phyloP scores from a whole-genome alignment of 2,888 invertebrate species.

The Megaustenia siamemsis region DNA sequence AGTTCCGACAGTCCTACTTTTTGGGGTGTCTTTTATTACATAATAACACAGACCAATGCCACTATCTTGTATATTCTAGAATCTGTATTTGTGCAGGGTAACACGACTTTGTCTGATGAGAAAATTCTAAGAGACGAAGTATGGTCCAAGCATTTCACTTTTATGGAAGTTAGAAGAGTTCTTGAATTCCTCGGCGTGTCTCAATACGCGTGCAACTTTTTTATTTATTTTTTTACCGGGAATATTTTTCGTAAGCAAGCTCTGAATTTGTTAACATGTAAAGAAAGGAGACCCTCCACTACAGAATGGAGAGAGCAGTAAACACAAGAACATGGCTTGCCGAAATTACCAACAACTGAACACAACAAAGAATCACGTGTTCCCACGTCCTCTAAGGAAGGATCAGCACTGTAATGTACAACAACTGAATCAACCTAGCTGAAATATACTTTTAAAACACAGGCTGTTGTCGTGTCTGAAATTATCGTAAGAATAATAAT shows the following conservation, averaged over 20 bases:
- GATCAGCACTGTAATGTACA: too few species aligned
- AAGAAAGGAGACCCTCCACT: too few species aligned
- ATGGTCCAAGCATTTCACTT: conserved; percentile 67
- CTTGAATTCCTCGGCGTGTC: conserved; percentile 74
- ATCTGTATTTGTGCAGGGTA: conserved; percentile 61
- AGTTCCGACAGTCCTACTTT: conserved; percentile 72
- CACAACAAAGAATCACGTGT: too few species aligned
- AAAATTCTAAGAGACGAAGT: conserved; percentile 64
- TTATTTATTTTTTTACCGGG: conserved; percentile 73
- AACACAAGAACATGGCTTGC: too few species aligned
- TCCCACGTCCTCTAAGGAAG: too few species aligned
- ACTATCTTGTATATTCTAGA: conserved; percentile 68
- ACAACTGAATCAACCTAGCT: too few species aligned
- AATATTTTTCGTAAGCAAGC: conserved; percentile 68
- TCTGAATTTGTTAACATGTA: conserved; percentile 54
- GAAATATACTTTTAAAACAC: too few species aligned
- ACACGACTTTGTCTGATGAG: conserved; percentile 61
- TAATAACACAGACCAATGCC: conserved; percentile 73
- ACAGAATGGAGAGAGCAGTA: too few species aligned
- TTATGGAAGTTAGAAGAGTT: conserved; percentile 66
- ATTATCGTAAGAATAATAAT: too few species aligned
- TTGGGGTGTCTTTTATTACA: conserved; percentile 76
- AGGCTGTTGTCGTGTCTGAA: too few species aligned
- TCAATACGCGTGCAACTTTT: conserved; percentile 75
- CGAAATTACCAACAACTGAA: too few species aligned